Evolutionary conservation across 1,140 invertebrate species (phyloP).

Genomic region (Habropoda laboriosa): DNA sequence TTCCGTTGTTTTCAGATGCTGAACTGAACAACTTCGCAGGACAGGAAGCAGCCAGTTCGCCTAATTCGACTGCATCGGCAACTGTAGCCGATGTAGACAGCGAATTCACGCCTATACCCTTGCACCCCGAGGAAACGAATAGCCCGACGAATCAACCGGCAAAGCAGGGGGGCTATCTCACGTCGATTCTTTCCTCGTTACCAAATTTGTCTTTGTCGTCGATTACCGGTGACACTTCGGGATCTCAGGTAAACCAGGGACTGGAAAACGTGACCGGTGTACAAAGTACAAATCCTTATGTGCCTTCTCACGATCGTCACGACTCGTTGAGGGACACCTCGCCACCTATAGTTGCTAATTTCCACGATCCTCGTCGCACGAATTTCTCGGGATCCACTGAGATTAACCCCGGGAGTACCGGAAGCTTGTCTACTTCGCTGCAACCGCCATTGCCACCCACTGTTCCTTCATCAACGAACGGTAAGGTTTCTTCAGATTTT

Average conservation of each 20-base stretch:
- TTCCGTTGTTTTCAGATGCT: constrained; percentile 65
- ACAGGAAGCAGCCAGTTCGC: constrained; percentile 50
- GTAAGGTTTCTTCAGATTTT: constrained; percentile 36
- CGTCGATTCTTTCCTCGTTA: constrained; percentile 77
- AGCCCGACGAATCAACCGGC: constrained; percentile 54
- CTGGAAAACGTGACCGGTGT: constrained; percentile 5
- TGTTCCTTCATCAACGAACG: constrained; percentile 45
- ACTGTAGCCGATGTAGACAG: neutral
- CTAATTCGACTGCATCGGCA: neutral
- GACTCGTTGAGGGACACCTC: constrained; percentile 29
- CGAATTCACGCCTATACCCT: constrained; percentile 23
- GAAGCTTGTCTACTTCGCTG: constrained; percentile 4
- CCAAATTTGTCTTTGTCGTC: constrained; percentile 75
- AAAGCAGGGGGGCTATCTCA: constrained; percentile 74
- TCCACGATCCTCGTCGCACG: constrained; percentile 40
- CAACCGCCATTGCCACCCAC: constrained; percentile 33
- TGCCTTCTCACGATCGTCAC: constrained; percentile 29
- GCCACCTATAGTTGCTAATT: constrained; percentile 45
- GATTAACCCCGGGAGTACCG: neutral
- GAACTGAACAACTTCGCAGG: constrained; percentile 70
- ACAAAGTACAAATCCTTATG: constrained; percentile 43
- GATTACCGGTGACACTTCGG: constrained; percentile 60
- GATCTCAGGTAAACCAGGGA: constrained; percentile 34
- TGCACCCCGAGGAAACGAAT: constrained; percentile 39
- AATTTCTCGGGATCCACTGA: constrained; percentile 47